A percentile compares a stretch with the other conserved stretches of the same genome.
These are phyloP conservation scores for Drusus annulatus DNA, from an alignment of 1,140 invertebrate genomes.

Conservation along the genomic window DNA sequence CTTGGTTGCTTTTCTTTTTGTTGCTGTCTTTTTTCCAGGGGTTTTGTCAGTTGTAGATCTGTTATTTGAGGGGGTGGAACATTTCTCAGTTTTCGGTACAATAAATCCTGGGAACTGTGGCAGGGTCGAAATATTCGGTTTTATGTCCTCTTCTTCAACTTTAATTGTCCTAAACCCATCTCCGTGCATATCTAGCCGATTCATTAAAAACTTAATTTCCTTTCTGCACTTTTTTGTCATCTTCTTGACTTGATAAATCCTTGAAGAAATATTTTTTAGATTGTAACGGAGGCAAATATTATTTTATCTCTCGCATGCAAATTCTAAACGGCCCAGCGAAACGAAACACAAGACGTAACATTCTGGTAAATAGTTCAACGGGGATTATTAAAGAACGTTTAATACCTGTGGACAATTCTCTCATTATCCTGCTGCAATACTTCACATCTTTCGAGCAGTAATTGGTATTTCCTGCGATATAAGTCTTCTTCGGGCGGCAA, in stretches of 20 bases:
- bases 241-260: conserved; percentile 75
- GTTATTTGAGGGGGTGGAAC: conserved; percentile 34
- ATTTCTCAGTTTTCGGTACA: conserved; percentile 43
- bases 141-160: conserved; percentile 62
- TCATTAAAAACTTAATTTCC: conserved; percentile 71
- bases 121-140: conserved; percentile 65
- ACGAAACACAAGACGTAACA: conserved; percentile 46
- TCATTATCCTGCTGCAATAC: conserved; percentile 78
- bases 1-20: conserved; percentile 69
- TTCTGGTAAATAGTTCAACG: conserved; percentile 17
- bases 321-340: conserved; percentile 37
- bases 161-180: conserved; percentile 66
- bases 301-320: conserved; percentile 45
- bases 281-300: conserved; percentile 21
- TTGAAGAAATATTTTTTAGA: conserved; percentile 61
- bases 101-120: conserved; percentile 58
- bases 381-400: conserved; percentile 28
- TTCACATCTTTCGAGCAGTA: conserved; percentile 76
- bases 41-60: conserved; percentile 54
- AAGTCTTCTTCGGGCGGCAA: conserved; percentile 73
- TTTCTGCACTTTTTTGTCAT: conserved; percentile 72
- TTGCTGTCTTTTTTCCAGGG: conserved; percentile 65
- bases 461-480: conserved; percentile 76
- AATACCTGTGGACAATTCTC: conserved; percentile 75
- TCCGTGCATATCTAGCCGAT: conserved; percentile 70